Evolutionary conservation across 2,113 vertebrate genomes (phyloP).

Genomic region (Hydrolagus affinis): DNA sequence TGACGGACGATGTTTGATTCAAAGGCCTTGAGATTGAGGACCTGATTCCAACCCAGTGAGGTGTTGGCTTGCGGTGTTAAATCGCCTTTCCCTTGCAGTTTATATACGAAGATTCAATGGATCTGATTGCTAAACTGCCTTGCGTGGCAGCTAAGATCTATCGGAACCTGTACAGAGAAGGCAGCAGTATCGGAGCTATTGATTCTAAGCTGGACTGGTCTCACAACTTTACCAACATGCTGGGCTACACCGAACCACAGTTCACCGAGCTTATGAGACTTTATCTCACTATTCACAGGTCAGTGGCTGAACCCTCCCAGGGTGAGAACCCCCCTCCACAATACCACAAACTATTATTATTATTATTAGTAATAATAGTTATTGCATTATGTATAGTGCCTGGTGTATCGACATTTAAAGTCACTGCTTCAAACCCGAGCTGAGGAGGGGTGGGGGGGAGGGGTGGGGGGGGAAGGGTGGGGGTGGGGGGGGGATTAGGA

Average conservation of each 20-base stretch:
- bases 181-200: slow-evolving; percentile 91
- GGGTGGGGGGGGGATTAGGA: neutral
- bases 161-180: slow-evolving; percentile 89
- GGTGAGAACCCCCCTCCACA: neutral
- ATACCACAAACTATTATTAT: too few species aligned
- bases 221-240: slow-evolving; percentile 94
- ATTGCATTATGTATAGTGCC: too few species aligned
- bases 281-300: slow-evolving; percentile 98
- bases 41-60: neutral
- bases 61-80: neutral
- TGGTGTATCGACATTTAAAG: too few species aligned
- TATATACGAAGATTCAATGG: slow-evolving; percentile 91
- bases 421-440: too few species aligned
- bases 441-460: too few species aligned
- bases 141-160: slow-evolving; percentile 96
- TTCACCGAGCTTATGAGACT: slow-evolving; percentile 95
- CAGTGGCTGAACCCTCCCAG: neutral
- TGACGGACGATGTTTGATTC: neutral
- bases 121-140: slow-evolving; percentile 91
- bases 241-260: slow-evolving; percentile 80
- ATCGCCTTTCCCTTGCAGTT: slow-evolving; percentile 53
- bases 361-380: too few species aligned
- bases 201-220: slow-evolving; percentile 94
- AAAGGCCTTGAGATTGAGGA: neutral
- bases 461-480: too few species aligned